Evolutionary conservation across 2,888 invertebrate species (phyloP), one percentile per base, ranked within the genome.

Genomic region (Cheilosia pagana): DNA sequence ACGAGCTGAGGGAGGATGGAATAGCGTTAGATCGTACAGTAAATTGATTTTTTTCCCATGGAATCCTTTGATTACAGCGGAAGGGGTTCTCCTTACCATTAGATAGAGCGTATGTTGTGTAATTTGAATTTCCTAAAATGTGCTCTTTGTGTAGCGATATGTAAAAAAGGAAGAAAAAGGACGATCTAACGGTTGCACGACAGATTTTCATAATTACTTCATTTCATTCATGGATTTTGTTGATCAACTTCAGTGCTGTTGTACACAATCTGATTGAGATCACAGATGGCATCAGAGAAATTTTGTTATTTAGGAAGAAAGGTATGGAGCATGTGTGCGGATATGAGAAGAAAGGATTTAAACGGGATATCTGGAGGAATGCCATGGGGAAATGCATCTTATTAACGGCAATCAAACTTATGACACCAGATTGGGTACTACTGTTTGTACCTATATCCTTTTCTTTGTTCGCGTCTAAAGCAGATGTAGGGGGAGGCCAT

Each of bases 141-240:
- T 41, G 25, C 10, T 68, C 72, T 62, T 74, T 74, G 63, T 83
- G 45, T 60, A 57, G 75, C 70, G 78, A 78, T 65, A 79, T 67
- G 31, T 60, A 60, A 63, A 71, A 60, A 50, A 55, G 41, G 28
- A 45, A 28, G 55, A 50, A 57, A 67, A 75, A 79, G 62, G 60
- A 75, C 25, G 75, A 75, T 75, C 77, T 85, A 87, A 86, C 87
- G 87, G 87, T 86, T 67, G 14, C 50, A 62, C 71, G 86, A 81
- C 83, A 87, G 86, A 87, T 87, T 85, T 86, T 86, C 75, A 85
- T 87, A 86, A 86, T 86, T 86, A 81, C 71, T 81, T 74, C 72
- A 72, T 86, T 52, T 74, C 72, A 72, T 86, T 52, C 68, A 76
- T 16, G 50, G 65, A 65, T 63, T 59, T 10, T 5, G 1, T 60